A percentile compares a stretch with the other conserved stretches of the same genome.
Conservation (phyloP, 2,113 vertebrate genomes). For the Antigone vipio region DNA sequence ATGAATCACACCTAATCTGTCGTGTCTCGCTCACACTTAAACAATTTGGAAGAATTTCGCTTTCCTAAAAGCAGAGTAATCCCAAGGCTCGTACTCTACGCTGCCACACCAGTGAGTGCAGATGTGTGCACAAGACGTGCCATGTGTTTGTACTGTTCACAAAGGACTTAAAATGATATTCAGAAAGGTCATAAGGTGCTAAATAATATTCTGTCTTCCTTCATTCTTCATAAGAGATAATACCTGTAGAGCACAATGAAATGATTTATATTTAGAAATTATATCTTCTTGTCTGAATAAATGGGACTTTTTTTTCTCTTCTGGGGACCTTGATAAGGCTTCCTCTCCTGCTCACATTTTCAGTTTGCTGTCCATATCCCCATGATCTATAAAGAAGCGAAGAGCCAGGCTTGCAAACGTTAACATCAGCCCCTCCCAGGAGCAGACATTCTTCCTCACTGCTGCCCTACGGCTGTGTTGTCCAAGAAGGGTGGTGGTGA, state of each 20-base stretch:
- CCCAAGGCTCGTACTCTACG: accelerated
- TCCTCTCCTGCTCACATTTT: neutral
- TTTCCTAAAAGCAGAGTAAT: neutral
- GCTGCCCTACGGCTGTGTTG: accelerated
- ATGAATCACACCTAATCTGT: neutral
- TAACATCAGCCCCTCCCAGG: neutral
- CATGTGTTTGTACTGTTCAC: neutral
- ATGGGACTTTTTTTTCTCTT: neutral
- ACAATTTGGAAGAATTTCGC: neutral
- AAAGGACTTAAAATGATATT: neutral
- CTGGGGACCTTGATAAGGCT: neutral
- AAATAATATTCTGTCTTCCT: neutral
- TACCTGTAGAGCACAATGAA: neutral
- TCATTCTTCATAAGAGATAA: neutral
- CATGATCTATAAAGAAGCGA: neutral
- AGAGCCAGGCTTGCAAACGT: neutral
- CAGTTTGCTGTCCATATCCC: neutral
- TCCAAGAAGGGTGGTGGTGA: neutral
- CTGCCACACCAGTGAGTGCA: too few relatives aligned
- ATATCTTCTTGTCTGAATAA: neutral
- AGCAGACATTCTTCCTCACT: neutral
- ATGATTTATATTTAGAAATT: neutral
- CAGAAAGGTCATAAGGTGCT: neutral
- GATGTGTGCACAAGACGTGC: accelerated
- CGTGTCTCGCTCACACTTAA: neutral